Base-by-base conservation (phyloP, 1,140 invertebrate species). In the Polyergus mexicanus region DNA sequence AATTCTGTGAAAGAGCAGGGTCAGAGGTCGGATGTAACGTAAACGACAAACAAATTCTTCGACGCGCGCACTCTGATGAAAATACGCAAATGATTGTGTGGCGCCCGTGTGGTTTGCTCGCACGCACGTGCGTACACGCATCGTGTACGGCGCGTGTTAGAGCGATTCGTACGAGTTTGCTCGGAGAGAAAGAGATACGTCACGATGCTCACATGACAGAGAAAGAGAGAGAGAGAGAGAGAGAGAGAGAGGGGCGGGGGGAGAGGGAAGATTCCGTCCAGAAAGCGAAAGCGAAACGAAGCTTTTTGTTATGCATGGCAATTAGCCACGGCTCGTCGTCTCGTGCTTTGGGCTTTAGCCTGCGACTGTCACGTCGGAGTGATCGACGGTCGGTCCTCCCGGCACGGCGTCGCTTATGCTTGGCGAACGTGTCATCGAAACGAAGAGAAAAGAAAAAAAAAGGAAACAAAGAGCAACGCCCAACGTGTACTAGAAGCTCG, bases 381-480 rank as follows among this genome's bases (percentile, higher is more conserved):
- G 92, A 93, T 93, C 91, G 88, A 92, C 89, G 91, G 89, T 90
- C 89, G 91, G 89, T 90, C 77, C 56, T 86, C 69, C 76, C 74
- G 76, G 87, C 78, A 85, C 16, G 47, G 86, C 78, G 47, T 81
- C 71, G 85, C 44, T 78, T 89, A 86, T 89, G 72, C 86, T 80
- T 72, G 85, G 85, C 84, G 81, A 72, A 81, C 69, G 88, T 90
- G 87, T 91, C 86, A 86, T 87, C 86, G 77, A 72, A 91, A 90
- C 22, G 38, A 35, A 62, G n/a, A 11, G 8, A 47, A 51, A 16
- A 35, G 7, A 8, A 47, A 47, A 28, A 11, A 44, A 13, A 28
- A 72, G 56, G 71, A 19, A 6, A 51, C 16, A 87, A 87, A 58
- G 84, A 54, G 65, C 58, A 51, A 65, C n/a, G 54, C n/a, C 13